phyloP scores from a whole-genome alignment of 1,140 invertebrate genomes.

The Daktulosphaira vitifoliae region DNA sequence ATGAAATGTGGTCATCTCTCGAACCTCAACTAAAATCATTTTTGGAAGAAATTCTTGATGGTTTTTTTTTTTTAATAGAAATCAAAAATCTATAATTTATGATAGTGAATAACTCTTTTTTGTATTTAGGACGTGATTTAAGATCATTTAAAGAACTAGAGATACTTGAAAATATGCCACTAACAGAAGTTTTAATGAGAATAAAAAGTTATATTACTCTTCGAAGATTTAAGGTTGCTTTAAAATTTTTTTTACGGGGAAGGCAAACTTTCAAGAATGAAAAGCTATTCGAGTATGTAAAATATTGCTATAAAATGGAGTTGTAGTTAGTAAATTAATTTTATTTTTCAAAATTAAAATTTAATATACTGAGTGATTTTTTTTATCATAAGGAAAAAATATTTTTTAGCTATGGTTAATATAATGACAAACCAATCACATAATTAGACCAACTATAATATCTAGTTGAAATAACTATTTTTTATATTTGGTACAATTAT shows the following conservation, averaged over 20 bases:
- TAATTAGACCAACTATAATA: no score
- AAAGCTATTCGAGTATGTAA: slow-evolving; percentile 10
- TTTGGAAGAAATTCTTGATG: not conserved
- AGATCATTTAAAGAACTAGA: not conserved
- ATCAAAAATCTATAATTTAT: no score
- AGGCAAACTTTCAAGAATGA: not conserved
- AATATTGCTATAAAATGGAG: no score
- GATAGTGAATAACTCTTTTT: no score
- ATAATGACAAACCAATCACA: no score
- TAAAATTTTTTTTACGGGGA: slow-evolving; percentile 6
- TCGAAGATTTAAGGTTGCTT: not conserved
- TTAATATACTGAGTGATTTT: no score
- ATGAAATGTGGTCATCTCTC: slow-evolving; percentile 5
- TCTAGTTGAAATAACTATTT: no score
- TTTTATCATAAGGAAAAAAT: no score
- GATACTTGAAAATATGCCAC: not conserved
- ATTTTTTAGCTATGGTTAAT: no score
- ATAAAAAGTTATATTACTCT: not conserved
- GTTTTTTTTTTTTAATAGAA: slow-evolving; percentile 2
- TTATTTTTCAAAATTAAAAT: no score
- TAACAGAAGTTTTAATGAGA: not conserved
- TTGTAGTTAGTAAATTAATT: no score
- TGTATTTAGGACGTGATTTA: not conserved
- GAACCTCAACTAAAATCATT: not conserved
- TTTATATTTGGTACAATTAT: no score